Base-by-base conservation (phyloP, 2,888 invertebrate species). In the Coelinius sp. region DNA sequence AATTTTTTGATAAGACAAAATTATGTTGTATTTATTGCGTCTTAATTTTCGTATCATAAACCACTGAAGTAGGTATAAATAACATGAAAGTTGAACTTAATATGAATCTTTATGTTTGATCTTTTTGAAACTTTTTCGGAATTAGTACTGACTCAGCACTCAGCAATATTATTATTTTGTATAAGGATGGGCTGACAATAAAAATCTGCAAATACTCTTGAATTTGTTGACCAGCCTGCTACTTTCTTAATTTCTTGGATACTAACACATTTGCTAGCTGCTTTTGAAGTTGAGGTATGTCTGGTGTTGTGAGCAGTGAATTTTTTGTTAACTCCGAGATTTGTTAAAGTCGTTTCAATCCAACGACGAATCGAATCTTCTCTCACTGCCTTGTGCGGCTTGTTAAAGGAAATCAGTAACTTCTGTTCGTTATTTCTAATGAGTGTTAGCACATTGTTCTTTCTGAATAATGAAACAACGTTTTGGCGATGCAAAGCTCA, bases 281-380 rank as follows among this genome's bases (percentile, higher is more conserved):
- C 80, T 25, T 75, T 73, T 31, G 79, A 81, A 1, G 78, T 80
- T 20, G 78, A 74, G 4, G 80, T 81, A 38, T 82, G 81, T 1
- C 80, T 71, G 17, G 80, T 82, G 20, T 75, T 77, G 46, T 82
- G 71, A 0, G 79, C 76, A 12, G 76, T 75, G 53, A 81, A 81
- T 46, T 66, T 71, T 10, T 76, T 79, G 56, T 80, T 78, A 6
- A 81, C 10, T 4, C 80, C 81, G 68, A 77, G 75, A 27, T 74
- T 31, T 12, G 14, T 12, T 25, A 75, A 22, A 3, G 59, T 59
- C 6, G 20, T 64, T 35, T 73, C 71, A 0, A 75, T 56, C 73
- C 73, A 75, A 20, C 71, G 73, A 17, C 68, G 64, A 12, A 73
- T 44, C 20, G 73, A 67, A 14, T 75, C 70, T 5, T 65, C 64